Conservation (phyloP, 2,888 invertebrate species). For the Melanostoma mellinum region DNA sequence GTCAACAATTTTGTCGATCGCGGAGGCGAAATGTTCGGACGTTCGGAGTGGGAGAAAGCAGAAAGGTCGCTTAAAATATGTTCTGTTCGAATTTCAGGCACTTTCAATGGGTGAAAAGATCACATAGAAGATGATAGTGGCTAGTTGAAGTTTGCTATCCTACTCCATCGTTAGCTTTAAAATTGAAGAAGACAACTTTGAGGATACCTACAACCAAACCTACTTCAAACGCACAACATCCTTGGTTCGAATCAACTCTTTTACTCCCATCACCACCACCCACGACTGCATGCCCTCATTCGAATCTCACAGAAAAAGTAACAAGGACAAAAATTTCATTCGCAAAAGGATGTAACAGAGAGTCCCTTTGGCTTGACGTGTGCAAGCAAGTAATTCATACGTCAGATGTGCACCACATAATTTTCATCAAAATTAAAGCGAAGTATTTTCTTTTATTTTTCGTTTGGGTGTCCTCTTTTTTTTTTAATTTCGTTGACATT, state of each 20-base stretch:
- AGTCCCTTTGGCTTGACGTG: constrained; percentile 54
- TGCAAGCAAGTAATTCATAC: constrained; percentile 67
- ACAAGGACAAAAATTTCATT: constrained; percentile 42
- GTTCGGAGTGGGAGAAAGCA: background rate
- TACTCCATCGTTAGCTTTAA: no score
- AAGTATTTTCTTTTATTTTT: constrained; percentile 59
- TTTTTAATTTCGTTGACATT: constrained; percentile 69
- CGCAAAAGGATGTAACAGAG: constrained; percentile 51
- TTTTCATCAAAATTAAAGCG: constrained; percentile 9
- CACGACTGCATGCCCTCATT: no score
- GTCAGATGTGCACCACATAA: constrained; percentile 29
- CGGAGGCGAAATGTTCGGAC: constrained; percentile 36
- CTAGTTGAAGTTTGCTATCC: no score
- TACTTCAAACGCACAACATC: no score
- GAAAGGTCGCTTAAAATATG: no score
- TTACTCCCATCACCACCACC: no score
- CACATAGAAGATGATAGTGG: no score
- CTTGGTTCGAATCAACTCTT: no score
- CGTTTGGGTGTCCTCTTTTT: constrained; percentile 53
- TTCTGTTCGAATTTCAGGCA: no score
- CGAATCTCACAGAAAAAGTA: background rate
- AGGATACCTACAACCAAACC: no score
- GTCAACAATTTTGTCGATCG: constrained; percentile 41
- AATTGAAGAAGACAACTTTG: no score
- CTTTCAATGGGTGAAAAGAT: no score